phyloP scores from a whole-genome alignment of 2,797 vertebrate species.

The Pantherophis vulpinus region DNA sequence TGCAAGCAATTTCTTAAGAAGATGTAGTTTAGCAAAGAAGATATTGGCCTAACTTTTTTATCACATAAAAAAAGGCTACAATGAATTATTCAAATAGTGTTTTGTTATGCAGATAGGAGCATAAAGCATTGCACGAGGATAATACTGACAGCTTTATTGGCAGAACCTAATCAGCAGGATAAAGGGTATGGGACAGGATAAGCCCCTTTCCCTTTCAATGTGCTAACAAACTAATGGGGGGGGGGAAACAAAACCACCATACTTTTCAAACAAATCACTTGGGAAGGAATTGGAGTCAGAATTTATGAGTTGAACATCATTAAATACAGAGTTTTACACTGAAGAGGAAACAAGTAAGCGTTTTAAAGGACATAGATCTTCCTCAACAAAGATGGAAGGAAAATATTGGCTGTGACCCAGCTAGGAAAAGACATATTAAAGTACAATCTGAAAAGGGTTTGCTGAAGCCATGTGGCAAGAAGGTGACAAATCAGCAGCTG shows the following conservation, averaged over 20 bases:
- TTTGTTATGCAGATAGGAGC: slow-evolving; percentile 8
- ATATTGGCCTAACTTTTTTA: slow-evolving; percentile 34
- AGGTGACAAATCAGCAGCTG: slow-evolving; percentile 34
- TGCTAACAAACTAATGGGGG: background rate
- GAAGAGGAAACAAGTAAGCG: background rate
- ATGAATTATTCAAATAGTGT: slow-evolving; percentile 20
- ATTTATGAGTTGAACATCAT: slow-evolving; percentile 6
- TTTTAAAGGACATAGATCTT: slow-evolving; percentile 25
- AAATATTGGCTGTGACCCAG: slow-evolving; percentile 7
- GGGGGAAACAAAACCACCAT: background rate
- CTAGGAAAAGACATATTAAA: background rate
- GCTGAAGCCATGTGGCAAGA: slow-evolving; percentile 37
- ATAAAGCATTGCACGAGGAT: slow-evolving; percentile 25
- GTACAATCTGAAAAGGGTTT: slow-evolving; percentile 11
- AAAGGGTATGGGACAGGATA: slow-evolving; percentile 17
- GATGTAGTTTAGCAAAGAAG: slow-evolving; percentile 38
- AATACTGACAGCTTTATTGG: slow-evolving; percentile 20
- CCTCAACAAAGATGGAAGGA: background rate
- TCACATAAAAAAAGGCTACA: slow-evolving; percentile 1
- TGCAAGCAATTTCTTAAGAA: slow-evolving; percentile 30
- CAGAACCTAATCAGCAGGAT: background rate
- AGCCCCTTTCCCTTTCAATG: background rate
- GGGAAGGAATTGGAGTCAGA: background rate
- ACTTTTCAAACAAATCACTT: slow-evolving; percentile 22
- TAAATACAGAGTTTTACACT: slow-evolving; percentile 20